phyloP scores from a whole-genome alignment of 1,140 invertebrate genomes.

The Euura saliciscinereae region DNA sequence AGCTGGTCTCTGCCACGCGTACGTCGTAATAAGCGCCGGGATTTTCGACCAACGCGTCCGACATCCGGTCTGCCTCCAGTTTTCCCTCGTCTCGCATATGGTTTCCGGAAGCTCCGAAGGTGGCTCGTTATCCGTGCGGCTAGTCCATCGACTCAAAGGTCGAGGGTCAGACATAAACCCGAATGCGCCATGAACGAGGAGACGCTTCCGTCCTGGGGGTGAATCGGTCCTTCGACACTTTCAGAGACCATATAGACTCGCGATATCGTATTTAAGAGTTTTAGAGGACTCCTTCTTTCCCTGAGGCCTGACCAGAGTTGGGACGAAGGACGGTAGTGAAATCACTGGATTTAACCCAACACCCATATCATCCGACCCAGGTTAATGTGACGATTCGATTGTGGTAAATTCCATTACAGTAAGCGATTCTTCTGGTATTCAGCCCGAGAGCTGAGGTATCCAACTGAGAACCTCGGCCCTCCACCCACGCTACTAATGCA shows the following conservation, averaged over 20 bases:
- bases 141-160: neutral
- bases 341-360: neutral
- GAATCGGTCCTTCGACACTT: neutral
- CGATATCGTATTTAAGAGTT: neutral
- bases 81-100: neutral
- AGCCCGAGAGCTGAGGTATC: neutral
- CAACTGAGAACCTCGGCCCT: neutral
- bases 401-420: neutral
- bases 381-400: neutral
- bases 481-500: neutral
- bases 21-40: neutral
- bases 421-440: neutral
- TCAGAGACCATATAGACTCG: neutral
- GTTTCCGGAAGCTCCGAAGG: neutral
- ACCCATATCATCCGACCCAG: no score
- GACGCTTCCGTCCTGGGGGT: neutral
- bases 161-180: neutral
- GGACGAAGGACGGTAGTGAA: neutral
- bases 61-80: neutral
- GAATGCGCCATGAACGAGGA: neutral
- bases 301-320: neutral
- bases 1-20: neutral
- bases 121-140: neutral
- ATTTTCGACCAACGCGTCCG: neutral
- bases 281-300: neutral